Evolutionary conservation across 2,888 invertebrate genomes (phyloP).

Genomic region (Epinotia ramella): DNA sequence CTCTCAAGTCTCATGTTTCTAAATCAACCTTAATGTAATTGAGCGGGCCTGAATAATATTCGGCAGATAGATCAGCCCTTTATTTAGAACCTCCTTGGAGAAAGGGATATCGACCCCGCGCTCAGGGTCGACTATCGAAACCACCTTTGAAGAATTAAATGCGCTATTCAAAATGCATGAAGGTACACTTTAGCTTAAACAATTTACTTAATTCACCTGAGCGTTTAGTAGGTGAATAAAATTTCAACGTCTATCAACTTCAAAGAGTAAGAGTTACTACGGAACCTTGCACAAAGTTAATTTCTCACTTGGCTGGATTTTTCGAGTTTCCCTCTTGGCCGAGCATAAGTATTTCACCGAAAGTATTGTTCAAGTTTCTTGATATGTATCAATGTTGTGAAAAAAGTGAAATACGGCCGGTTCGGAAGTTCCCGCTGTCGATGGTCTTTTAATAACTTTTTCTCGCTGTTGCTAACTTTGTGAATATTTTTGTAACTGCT

Average conservation of each 20-base stretch:
- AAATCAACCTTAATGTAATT: not conserved
- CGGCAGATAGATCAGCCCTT: conserved; percentile 3
- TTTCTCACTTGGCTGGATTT: conserved; percentile 35
- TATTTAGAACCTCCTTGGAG: conserved; percentile 8
- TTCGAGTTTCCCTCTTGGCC: conserved; percentile 40
- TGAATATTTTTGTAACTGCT: conserved; percentile 42
- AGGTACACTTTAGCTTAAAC: conserved; percentile 26
- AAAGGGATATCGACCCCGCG: conserved; percentile 25
- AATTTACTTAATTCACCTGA: conserved; percentile 18
- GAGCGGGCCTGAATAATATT: conserved; percentile 1
- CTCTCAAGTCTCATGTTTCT: not conserved
- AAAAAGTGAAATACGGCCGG: conserved; percentile 44
- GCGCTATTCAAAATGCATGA: conserved; percentile 7
- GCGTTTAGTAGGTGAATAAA: conserved; percentile 24
- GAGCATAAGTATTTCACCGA: conserved; percentile 39
- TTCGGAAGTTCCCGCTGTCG: conserved; percentile 24
- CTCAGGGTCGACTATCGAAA: not conserved
- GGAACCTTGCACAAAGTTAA: conserved; percentile 36
- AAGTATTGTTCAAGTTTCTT: conserved; percentile 44
- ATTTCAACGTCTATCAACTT: conserved; percentile 39
- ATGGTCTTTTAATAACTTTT: conserved; percentile 44
- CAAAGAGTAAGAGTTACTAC: conserved; percentile 35
- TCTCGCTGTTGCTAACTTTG: conserved; percentile 40
- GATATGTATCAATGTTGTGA: conserved; percentile 45
- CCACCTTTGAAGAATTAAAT: conserved; percentile 17